Evolutionary conservation across 2,888 invertebrate species (phyloP).

Genomic region (Cheilosia pagana): DNA sequence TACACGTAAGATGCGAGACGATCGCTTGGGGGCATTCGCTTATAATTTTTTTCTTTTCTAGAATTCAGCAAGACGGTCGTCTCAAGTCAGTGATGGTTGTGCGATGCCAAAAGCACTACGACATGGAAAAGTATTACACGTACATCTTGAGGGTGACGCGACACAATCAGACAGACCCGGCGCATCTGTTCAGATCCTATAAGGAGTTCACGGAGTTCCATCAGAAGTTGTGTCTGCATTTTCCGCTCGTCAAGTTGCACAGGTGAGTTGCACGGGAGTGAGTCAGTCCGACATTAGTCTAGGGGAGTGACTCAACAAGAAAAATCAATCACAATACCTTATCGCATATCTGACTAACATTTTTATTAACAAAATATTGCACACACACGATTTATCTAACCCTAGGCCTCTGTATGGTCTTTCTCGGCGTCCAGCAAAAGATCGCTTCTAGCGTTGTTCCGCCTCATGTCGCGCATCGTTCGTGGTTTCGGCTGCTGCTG

Average conservation of each 20-base stretch:
- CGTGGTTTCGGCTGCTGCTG: constrained; percentile 70
- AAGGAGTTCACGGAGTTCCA: constrained; percentile 98
- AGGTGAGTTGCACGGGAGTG: constrained; percentile 87
- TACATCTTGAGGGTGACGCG: constrained; percentile 93
- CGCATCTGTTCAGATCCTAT: constrained; percentile 96
- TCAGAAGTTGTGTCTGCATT: constrained; percentile 95
- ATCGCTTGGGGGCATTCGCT: neutral
- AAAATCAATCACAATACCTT: constrained; percentile 5
- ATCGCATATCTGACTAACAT: constrained; percentile 10
- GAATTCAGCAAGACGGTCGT: constrained; percentile 95
- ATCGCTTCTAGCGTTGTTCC: constrained; percentile 61
- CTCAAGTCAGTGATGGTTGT: constrained; percentile 93
- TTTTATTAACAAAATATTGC: constrained; percentile 44
- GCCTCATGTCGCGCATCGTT: constrained; percentile 77
- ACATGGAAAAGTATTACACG: constrained; percentile 98
- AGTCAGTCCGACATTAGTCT: no score
- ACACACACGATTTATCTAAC: constrained; percentile 3
- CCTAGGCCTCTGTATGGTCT: constrained; percentile 38
- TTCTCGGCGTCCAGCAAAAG: constrained; percentile 38
- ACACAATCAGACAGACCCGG: constrained; percentile 92
- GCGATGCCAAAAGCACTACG: constrained; percentile 96
- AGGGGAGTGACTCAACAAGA: neutral
- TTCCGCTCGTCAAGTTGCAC: constrained; percentile 95
- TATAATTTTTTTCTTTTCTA: constrained; percentile 80
- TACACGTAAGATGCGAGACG: constrained; percentile 89